Percentiles rank a stretch among this genome's conserved stretches.
Conservation (phyloP, 2,113 vertebrate genomes). For the Anarhynchus alexandrinus region DNA sequence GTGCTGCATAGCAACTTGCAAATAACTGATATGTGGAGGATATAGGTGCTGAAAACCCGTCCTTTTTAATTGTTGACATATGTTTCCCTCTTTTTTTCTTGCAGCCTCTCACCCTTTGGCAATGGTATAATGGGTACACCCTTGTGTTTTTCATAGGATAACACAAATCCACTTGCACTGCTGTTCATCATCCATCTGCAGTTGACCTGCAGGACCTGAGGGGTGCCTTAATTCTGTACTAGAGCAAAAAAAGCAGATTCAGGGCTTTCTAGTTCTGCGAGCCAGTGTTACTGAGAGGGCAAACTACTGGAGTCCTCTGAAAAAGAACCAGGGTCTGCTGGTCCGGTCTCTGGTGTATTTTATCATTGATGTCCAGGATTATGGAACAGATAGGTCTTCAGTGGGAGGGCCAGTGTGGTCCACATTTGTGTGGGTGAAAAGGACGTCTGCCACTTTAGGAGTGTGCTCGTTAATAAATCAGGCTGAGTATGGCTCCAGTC, state of each 20-base stretch:
- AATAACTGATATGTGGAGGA: too few relatives aligned
- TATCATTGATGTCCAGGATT: accelerated
- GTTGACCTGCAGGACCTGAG: not conserved
- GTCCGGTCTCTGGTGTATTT: not conserved
- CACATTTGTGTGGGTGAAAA: not conserved
- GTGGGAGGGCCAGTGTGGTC: not conserved
- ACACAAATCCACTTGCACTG: not conserved
- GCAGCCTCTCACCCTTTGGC: too few relatives aligned
- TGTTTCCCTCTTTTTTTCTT: too few relatives aligned
- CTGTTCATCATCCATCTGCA: not conserved
- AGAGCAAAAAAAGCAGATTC: not conserved
- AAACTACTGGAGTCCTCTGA: accelerated
- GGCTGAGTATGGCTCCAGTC: not conserved
- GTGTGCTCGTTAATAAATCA: not conserved
- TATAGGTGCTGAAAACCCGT: too few relatives aligned
- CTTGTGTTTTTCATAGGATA: not conserved
- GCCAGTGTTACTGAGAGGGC: not conserved
- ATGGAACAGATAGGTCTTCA: not conserved
- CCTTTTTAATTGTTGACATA: too few relatives aligned
- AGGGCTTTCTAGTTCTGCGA: not conserved
- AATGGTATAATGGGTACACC: too few relatives aligned
- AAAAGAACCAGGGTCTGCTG: not conserved
- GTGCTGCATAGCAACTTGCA: too few relatives aligned
- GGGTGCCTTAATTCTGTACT: not conserved
- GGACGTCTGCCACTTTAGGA: not conserved